Evolutionary conservation across 2,888 invertebrate genomes (phyloP).

Genomic region (Parnassius glacialis): DNA sequence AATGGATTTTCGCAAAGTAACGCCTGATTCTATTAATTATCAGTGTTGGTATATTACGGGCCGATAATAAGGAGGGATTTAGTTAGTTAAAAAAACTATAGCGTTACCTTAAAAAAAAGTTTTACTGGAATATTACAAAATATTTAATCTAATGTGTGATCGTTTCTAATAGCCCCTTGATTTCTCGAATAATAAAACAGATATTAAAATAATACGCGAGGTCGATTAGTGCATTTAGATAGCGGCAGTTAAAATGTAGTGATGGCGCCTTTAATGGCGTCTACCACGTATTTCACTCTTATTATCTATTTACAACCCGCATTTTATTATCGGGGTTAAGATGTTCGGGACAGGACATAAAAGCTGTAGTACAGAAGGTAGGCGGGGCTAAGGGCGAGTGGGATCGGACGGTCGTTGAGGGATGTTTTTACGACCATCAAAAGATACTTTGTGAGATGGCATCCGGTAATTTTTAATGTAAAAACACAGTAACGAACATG

Average conservation of each 20-base stretch:
- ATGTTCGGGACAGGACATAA: slow-evolving; percentile 59
- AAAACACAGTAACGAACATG: slow-evolving; percentile 51
- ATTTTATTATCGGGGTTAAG: slow-evolving; percentile 82
- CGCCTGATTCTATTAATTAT: no score
- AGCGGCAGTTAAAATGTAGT: slow-evolving; percentile 59
- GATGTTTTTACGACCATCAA: slow-evolving; percentile 79
- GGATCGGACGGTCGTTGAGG: slow-evolving; percentile 76
- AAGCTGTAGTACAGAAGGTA: slow-evolving; percentile 54
- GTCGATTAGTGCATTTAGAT: slow-evolving; percentile 64
- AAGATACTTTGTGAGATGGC: slow-evolving; percentile 77
- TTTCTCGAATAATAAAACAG: slow-evolving; percentile 45
- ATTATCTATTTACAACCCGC: slow-evolving; percentile 80
- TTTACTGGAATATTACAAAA: no score
- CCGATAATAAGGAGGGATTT: no score
- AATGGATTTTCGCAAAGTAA: no score
- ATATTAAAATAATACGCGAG: slow-evolving; percentile 60
- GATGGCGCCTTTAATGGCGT: slow-evolving; percentile 73
- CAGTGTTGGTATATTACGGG: no score
- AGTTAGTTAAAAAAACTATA: no score
- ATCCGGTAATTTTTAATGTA: slow-evolving; percentile 67
- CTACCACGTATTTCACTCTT: slow-evolving; percentile 68
- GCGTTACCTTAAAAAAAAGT: no score
- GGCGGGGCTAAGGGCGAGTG: slow-evolving; percentile 58
- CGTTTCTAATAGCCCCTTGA: no score
- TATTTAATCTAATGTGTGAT: no score